These are phyloP conservation scores for Eremobia ochroleuca DNA, from an alignment of 2,888 invertebrate species.

Conservation along the genomic window DNA sequence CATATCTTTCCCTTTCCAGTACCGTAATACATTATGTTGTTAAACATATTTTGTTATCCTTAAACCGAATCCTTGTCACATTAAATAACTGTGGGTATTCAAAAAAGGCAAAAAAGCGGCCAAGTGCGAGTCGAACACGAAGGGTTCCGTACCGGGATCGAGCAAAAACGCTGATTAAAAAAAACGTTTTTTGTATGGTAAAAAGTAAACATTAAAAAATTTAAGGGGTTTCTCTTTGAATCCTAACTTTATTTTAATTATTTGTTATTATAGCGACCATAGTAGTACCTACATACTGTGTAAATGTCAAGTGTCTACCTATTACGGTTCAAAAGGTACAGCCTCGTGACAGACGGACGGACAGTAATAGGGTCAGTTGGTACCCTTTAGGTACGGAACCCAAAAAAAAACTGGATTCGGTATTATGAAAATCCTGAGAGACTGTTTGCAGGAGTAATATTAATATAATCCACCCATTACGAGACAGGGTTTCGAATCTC, in stretches of 20 bases:
- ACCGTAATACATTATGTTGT: not conserved
- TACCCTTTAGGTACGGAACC: not conserved
- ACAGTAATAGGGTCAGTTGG: not conserved
- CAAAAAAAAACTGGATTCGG: not conserved
- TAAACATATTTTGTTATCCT: too few species aligned
- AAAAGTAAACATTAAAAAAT: too few species aligned
- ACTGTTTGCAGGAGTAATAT: constrained; percentile 19
- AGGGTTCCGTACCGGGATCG: not conserved
- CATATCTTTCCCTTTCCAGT: too few species aligned
- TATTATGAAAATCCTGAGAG: not conserved
- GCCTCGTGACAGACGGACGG: not conserved
- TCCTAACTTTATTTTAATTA: too few species aligned
- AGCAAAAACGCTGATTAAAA: not conserved
- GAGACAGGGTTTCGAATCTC: constrained; percentile 14
- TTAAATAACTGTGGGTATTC: constrained; percentile 4
- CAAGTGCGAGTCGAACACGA: too few species aligned
- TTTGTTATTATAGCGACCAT: too few species aligned
- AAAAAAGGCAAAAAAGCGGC: not conserved
- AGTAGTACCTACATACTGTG: too few species aligned
- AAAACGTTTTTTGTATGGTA: too few species aligned
- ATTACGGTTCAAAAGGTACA: not conserved
- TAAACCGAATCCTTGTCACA: not conserved
- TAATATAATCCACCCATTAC: constrained; percentile 42
- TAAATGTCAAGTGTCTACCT: not conserved
- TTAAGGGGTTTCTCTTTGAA: too few species aligned